Evolutionary conservation across 1,140 invertebrate genomes (phyloP), one percentile per base, ranked within the genome.

Genomic region (Piezodorus guildinii): DNA sequence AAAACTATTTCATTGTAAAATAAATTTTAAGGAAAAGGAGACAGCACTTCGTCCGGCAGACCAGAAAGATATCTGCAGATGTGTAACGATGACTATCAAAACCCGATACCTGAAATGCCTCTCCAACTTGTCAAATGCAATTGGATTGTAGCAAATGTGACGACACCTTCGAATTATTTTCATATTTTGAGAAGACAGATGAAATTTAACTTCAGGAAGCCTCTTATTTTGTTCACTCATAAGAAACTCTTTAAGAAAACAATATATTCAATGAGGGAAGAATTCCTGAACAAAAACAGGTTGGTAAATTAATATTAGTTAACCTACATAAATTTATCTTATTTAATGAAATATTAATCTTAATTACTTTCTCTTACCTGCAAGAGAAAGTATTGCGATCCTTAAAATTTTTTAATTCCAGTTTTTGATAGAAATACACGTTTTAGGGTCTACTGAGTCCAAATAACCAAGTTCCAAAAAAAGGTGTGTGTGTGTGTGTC

Each of bases 151-250:
- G 87, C 83, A 0, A 90, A 96, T 76, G 93, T 94, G 0, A 94
- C 93, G 15, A 98, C 94, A 5, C 90, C 95, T 4, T 92, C 94
- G 4, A 94, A 99, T 74, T 98, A 98, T 74, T 99, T 96, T 74
- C 96, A 99, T 80, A 75, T 97, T 10, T 77, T 99, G 27, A 80
- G 96, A 58, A 81, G 91, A 78, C 96, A 99, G 81, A 90, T 88
- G 69, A 67, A 94, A 0, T 77, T 91, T 66, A 87, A 93, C 73
- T 97, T 87, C 74, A 80, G 94, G 56, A 97, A 97, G 72, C 96
- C 96, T 0, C 73, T 98, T 30, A 80, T 98, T 52, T 79, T 99
- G 3, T 83, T 88, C 19, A 80, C 87, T 0, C 94, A 96, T 2
- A 98, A 98, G 78, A 81, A 85, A 5, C 74, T 98, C 23, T 77